Percentiles rank a stretch among this genome's conserved stretches.
phyloP scores from a whole-genome alignment of 1,140 invertebrate species.

The Bombus cullumanus region DNA sequence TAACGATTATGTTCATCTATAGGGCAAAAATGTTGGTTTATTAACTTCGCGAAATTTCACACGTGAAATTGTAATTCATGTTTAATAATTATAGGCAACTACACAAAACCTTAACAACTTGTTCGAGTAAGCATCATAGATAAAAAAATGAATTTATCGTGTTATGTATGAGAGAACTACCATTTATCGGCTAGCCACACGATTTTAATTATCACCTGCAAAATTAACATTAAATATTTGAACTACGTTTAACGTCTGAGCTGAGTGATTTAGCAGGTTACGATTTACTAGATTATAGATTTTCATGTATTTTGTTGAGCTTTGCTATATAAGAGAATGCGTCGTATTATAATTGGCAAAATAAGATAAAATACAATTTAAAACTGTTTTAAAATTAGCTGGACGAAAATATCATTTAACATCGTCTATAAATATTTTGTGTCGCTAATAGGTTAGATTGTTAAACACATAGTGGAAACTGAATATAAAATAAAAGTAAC shows the following conservation, averaged over 20 bases:
- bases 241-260: not conserved
- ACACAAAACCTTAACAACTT: not conserved
- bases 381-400: not conserved
- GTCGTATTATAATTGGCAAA: too few relatives aligned
- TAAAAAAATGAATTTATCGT: not conserved
- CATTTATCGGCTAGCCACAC: not conserved
- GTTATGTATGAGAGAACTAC: not conserved
- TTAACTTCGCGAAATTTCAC: not conserved
- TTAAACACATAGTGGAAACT: not conserved
- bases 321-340: too few relatives aligned
- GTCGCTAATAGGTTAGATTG: not conserved
- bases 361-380: not conserved
- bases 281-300: not conserved
- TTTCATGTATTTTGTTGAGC: not conserved
- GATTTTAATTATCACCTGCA: conserved; percentile 16
- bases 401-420: not conserved
- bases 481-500: not conserved
- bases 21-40: not conserved
- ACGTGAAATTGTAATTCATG: not conserved
- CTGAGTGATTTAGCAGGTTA: not conserved
- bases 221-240: not conserved
- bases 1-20: not conserved
- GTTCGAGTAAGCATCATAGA: not conserved
- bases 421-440: not conserved
- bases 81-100: not conserved